Conservation (phyloP, 2,797 vertebrate genomes). For the Acipenser oxyrinchus region DNA sequence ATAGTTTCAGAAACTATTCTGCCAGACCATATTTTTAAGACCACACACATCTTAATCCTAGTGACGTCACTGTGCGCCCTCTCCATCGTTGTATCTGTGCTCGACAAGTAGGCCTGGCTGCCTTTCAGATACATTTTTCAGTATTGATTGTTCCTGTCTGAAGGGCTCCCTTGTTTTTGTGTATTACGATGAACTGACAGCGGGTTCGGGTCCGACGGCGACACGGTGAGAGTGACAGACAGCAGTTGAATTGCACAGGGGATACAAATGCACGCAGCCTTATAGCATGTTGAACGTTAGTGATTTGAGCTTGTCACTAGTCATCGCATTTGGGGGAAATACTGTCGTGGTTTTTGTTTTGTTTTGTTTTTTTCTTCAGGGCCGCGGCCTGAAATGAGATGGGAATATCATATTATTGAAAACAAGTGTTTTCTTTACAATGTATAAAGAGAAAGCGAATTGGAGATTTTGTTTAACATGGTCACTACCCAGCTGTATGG, state of each 20-base stretch:
- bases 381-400: constrained; percentile 15
- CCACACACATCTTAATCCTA: too few relatives aligned
- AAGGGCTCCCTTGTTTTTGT: constrained; percentile 43
- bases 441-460: background rate
- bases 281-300: constrained; percentile 13
- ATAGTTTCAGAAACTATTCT: too few relatives aligned
- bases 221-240: constrained; percentile 37
- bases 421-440: background rate
- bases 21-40: too few relatives aligned
- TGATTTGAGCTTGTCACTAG: background rate
- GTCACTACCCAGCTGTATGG: too few relatives aligned
- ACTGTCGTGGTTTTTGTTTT: too few relatives aligned
- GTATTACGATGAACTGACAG: constrained; percentile 27
- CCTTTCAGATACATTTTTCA: background rate
- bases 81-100: constrained; percentile 26
- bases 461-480: too few relatives aligned
- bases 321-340: background rate
- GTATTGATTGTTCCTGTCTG: constrained; percentile 35
- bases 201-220: constrained; percentile 34
- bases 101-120: constrained; percentile 12
- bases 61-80: too few relatives aligned
- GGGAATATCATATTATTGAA: background rate
- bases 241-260: constrained; percentile 18
- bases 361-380: constrained; percentile 6
- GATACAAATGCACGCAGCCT: constrained; percentile 12